These are phyloP conservation scores for Rhizoglyphus robini DNA, from an alignment of 1,140 invertebrate genomes.

Conservation along the genomic window DNA sequence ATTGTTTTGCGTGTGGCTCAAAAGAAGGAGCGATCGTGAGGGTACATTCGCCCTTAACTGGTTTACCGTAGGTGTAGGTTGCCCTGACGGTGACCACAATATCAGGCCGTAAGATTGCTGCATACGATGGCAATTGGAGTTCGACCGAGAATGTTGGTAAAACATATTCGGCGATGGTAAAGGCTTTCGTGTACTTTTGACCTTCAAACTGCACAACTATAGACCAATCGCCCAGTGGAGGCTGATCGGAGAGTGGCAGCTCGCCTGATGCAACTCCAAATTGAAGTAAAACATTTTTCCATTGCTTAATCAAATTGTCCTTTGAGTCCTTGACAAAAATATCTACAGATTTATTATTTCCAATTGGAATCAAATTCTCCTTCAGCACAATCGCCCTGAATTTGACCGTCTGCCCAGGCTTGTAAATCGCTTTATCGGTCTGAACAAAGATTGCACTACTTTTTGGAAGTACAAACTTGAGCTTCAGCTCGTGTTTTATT, in stretches of 20 bases:
- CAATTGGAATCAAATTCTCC: too few relatives aligned
- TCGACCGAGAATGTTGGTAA: conserved; percentile 82
- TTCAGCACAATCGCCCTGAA: too few relatives aligned
- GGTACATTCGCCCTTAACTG: conserved; percentile 43
- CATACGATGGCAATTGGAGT: conserved; percentile 64
- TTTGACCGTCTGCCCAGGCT: too few relatives aligned
- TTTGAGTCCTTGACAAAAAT: conserved; percentile 60
- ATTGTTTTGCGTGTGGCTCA: too few relatives aligned
- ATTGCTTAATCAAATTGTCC: conserved; percentile 64
- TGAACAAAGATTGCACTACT: too few relatives aligned
- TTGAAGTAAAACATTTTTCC: conserved; percentile 46
- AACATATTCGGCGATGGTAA: conserved; percentile 78
- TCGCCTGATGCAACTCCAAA: conserved; percentile 56
- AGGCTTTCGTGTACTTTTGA: conserved; percentile 39
- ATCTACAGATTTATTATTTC: too few relatives aligned
- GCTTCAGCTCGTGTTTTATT: too few relatives aligned
- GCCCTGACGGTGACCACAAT: conserved; percentile 59
- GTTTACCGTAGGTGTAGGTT: conserved; percentile 65
- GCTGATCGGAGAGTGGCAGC: conserved; percentile 60
- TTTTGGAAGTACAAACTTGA: too few relatives aligned
- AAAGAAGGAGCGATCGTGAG: conserved; percentile 27
- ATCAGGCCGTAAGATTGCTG: conserved; percentile 59
- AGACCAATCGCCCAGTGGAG: conserved; percentile 77
- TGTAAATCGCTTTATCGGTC: too few relatives aligned
- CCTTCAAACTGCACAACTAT: conserved; percentile 43